Conservation (phyloP, 1,140 invertebrate genomes). For the Drosophila tristis region DNA sequence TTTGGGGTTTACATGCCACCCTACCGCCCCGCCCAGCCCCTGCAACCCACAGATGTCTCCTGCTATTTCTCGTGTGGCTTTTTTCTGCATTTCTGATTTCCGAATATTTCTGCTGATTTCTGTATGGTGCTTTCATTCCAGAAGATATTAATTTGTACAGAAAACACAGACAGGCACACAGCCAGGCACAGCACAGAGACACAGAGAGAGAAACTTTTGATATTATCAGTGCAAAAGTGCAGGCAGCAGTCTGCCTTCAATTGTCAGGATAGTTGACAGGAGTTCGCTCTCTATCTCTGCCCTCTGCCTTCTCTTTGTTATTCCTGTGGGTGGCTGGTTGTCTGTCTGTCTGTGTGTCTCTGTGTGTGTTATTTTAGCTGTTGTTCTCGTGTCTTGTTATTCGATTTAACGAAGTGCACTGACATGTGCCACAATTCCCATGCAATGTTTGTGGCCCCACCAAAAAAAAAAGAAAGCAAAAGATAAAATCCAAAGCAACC, state of each 20-base stretch:
- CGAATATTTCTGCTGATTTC: neutral
- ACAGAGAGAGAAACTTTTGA: no score
- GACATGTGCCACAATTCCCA: conserved; percentile 46
- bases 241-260: no score
- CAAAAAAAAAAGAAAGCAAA: neutral
- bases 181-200: no score
- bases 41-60: conserved; percentile 7
- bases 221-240: no score
- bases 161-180: no score
- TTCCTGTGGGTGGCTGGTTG: conserved; percentile 23
- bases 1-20: conserved; percentile 14
- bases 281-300: no score
- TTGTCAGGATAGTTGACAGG: no score
- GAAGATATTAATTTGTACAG: no score
- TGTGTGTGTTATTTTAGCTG: conserved; percentile 45
- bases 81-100: conserved; percentile 21
- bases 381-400: conserved; percentile 48
- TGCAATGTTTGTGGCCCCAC: neutral
- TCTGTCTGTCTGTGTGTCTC: conserved; percentile 40
- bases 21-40: no score
- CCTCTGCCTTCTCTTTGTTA: conserved; percentile 14
- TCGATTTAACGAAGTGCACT: conserved; percentile 53
- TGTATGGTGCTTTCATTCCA: neutral
- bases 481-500: conserved; percentile 9
- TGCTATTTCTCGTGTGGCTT: neutral